Conservation (phyloP, 2,888 invertebrate genomes). For the Drosophila mercatorum region DNA sequence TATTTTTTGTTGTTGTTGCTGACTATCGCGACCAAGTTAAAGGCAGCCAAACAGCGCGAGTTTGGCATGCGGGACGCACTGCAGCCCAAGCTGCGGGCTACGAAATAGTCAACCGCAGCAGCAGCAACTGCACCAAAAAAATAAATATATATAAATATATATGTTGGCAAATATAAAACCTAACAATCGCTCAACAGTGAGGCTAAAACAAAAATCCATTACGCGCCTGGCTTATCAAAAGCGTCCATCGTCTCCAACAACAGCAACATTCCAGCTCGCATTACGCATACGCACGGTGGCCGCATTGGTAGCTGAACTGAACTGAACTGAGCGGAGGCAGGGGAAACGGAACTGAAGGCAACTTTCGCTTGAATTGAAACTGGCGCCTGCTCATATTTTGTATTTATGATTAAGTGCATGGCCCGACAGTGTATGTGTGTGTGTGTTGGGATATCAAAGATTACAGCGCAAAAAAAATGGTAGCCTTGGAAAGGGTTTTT, state of each 20-base stretch:
- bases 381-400: slow-evolving; percentile 54
- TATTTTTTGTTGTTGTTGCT: slow-evolving; percentile 8
- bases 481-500: slow-evolving; percentile 1
- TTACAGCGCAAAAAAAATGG: slow-evolving; percentile 18
- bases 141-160: neutral
- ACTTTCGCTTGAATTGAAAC: slow-evolving; percentile 50
- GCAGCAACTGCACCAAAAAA: slow-evolving; percentile 30
- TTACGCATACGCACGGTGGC: slow-evolving; percentile 72
- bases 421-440: slow-evolving; percentile 4
- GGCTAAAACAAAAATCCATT: slow-evolving; percentile 62
- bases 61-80: slow-evolving; percentile 63
- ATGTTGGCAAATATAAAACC: slow-evolving; percentile 4
- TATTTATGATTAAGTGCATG: slow-evolving; percentile 61
- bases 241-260: slow-evolving; percentile 60
- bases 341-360: slow-evolving; percentile 22
- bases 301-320: slow-evolving; percentile 28
- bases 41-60: slow-evolving; percentile 31
- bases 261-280: slow-evolving; percentile 37
- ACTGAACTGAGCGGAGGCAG: slow-evolving; percentile 1
- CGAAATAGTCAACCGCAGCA: slow-evolving; percentile 32
- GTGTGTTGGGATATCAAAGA: slow-evolving; percentile 26
- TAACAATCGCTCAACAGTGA: slow-evolving; percentile 16
- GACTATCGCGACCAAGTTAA: slow-evolving; percentile 37
- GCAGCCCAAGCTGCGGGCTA: slow-evolving; percentile 68
- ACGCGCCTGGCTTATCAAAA: slow-evolving; percentile 65